phyloP scores from a whole-genome alignment of 2,888 invertebrate genomes.

The Cephus runcator region DNA sequence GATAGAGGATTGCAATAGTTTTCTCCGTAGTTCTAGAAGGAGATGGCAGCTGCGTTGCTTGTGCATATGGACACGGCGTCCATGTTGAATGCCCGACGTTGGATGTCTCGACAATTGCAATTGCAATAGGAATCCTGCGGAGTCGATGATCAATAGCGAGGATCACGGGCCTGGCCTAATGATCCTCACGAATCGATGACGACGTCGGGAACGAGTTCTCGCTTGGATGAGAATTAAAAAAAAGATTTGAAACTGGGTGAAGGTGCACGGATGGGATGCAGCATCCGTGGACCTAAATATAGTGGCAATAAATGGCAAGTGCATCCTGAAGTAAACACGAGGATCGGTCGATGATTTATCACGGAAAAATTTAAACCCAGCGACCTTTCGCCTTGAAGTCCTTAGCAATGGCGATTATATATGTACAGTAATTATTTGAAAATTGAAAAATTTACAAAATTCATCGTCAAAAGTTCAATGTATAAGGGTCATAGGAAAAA shows the following conservation, averaged over 20 bases:
- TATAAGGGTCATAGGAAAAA: not conserved
- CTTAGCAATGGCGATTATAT: no score
- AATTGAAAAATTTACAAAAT: not conserved
- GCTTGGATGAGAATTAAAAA: not conserved
- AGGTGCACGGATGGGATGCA: not conserved
- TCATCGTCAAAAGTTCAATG: rapidly evolving
- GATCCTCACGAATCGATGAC: not conserved
- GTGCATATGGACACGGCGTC: not conserved
- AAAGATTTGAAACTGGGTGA: not conserved
- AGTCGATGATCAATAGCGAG: not conserved
- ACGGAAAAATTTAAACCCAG: not conserved
- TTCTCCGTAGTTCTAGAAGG: not conserved
- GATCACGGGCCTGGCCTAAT: not conserved
- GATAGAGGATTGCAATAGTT: not conserved
- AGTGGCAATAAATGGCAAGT: not conserved
- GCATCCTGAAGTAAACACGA: not conserved
- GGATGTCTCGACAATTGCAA: not conserved
- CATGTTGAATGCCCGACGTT: not conserved
- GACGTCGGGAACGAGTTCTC: not conserved
- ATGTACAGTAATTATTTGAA: not conserved
- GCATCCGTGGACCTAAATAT: not conserved
- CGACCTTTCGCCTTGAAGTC: not conserved
- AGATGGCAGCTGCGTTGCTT: no score
- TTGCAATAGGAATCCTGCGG: not conserved
- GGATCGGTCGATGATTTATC: not conserved